A percentile compares a stretch with the other conserved stretches of the same genome.
Conservation (phyloP, 1,140 invertebrate species). For the Streblospio benedicti region DNA sequence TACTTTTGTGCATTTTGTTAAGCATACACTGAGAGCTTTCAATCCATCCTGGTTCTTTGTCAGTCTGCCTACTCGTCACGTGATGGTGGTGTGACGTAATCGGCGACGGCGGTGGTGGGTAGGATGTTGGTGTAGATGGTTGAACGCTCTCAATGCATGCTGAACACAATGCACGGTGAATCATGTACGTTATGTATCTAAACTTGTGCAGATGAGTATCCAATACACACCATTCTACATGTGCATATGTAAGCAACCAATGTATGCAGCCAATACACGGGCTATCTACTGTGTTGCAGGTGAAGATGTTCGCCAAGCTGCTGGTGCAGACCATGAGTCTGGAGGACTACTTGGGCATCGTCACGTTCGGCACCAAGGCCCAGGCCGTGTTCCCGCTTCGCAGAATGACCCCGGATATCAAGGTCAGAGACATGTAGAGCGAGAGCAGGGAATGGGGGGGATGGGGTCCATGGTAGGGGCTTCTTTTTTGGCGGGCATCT, state of each 20-base stretch:
- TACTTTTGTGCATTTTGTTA: too few species aligned
- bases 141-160: background rate
- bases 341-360: conserved; percentile 12
- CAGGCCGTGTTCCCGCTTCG: conserved; percentile 10
- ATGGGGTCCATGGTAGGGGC: background rate
- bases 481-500: background rate
- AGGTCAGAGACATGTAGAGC: conserved; percentile 1
- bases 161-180: background rate
- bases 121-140: background rate
- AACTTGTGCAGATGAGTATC: background rate
- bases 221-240: too few species aligned
- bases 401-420: conserved; percentile 12
- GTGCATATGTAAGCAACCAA: too few species aligned
- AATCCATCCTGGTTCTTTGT: too few species aligned
- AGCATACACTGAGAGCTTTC: too few species aligned
- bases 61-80: too few species aligned
- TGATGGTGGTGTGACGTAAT: too few species aligned
- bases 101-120: background rate
- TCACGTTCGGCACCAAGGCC: conserved; percentile 14
- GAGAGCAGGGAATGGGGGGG: background rate
- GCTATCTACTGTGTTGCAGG: background rate
- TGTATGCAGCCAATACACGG: background rate
- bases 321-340: conserved; percentile 5
- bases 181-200: background rate
- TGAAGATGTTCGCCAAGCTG: conserved; percentile 15